Evolutionary conservation across 2,888 invertebrate genomes (phyloP).

Genomic region (Thera britannica): DNA sequence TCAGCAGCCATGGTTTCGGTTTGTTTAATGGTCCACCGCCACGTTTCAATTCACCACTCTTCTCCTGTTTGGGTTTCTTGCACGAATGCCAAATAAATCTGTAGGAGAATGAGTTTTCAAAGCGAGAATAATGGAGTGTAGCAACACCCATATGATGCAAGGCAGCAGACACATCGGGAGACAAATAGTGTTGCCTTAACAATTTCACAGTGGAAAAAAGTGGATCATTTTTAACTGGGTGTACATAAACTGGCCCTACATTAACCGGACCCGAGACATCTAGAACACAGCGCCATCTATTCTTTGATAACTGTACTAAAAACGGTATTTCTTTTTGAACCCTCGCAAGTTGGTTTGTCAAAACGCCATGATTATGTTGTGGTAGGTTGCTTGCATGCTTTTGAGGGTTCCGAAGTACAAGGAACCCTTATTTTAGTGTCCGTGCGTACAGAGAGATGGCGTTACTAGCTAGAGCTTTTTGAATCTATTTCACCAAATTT

Average conservation of each 20-base stretch:
- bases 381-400: neutral
- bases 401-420: no score
- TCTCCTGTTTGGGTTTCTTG: conserved; percentile 59
- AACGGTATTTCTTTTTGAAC: neutral
- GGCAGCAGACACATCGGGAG: no score
- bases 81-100: conserved; percentile 80
- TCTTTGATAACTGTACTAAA: neutral
- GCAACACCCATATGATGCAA: no score
- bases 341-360: neutral
- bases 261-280: no score
- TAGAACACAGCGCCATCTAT: conserved; percentile 1
- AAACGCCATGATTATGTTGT: neutral
- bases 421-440: neutral
- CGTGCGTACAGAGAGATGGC: neutral
- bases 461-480: neutral
- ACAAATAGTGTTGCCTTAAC: no score
- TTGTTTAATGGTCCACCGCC: conserved; percentile 72
- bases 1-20: conserved; percentile 78
- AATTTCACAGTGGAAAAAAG: no score
- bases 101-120: conserved; percentile 17
- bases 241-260: no score
- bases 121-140: neutral
- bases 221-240: no score
- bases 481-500: neutral
- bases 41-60: conserved; percentile 53